Conservation (phyloP, 2,113 vertebrate genomes). For the Hipposideros armiger region DNA sequence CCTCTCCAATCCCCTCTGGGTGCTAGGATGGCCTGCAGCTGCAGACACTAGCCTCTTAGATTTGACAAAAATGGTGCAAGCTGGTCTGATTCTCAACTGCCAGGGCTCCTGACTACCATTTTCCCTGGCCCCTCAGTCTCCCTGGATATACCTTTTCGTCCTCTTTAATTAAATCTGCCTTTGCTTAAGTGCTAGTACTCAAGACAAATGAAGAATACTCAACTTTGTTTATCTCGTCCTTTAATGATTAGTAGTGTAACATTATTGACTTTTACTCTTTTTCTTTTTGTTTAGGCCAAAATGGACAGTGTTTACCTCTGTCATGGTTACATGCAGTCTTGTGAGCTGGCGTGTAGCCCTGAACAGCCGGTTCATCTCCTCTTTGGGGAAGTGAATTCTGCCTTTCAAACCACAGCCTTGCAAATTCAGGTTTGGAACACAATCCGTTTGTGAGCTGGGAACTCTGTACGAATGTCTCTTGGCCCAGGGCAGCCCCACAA, state of each 20-base stretch:
- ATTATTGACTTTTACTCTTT: neutral
- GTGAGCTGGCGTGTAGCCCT: constrained; percentile 59
- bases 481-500: constrained; percentile 77
- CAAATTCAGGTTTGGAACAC: constrained; percentile 61
- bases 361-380: neutral
- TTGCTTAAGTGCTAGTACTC: neutral
- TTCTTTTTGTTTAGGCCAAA: neutral
- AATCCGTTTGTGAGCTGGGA: constrained; percentile 42
- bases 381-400: constrained; percentile 56
- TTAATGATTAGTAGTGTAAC: constrained; percentile 22
- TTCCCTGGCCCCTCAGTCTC: neutral
- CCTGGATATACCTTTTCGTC: neutral
- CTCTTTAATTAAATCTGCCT: constrained; percentile 30
- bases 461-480: constrained; percentile 55
- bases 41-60: neutral
- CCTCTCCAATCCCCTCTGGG: neutral
- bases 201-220: constrained; percentile 21
- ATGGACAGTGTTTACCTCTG: neutral
- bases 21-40: neutral
- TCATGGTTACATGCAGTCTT: neutral
- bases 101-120: neutral
- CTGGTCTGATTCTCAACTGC: neutral
- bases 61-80: neutral
- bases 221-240: constrained; percentile 6
- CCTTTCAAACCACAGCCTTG: constrained; percentile 58